phyloP scores from a whole-genome alignment of 2,888 invertebrate species.

The Epinotia demarniana region DNA sequence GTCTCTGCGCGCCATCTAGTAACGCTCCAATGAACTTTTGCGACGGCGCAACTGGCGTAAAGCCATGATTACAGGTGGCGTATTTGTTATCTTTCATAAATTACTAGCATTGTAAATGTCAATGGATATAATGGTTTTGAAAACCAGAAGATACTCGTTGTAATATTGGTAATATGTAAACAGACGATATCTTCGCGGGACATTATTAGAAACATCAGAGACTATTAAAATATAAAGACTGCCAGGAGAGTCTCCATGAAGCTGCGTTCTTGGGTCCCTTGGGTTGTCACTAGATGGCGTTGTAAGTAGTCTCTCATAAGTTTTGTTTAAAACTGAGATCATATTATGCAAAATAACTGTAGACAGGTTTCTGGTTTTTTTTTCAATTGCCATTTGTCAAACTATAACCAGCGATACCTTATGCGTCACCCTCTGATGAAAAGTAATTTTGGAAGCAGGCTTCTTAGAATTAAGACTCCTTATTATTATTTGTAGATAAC shows the following conservation, averaged over 20 bases:
- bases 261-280: not conserved
- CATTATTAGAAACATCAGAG: too few relatives aligned
- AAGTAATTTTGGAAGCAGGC: not conserved
- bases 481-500: not conserved
- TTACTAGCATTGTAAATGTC: too few relatives aligned
- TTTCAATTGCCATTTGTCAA: too few relatives aligned
- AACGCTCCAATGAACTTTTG: not conserved
- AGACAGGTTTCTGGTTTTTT: too few relatives aligned
- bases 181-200: too few relatives aligned
- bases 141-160: too few relatives aligned
- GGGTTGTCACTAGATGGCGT: not conserved
- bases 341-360: too few relatives aligned
- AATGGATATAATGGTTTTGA: too few relatives aligned
- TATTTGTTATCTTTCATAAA: not conserved
- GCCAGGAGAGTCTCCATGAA: not conserved
- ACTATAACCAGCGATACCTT: too few relatives aligned
- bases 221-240: not conserved
- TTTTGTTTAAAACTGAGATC: too few relatives aligned
- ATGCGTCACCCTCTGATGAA: too few relatives aligned
- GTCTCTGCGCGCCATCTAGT: conserved; percentile 5
- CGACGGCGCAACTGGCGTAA: not conserved
- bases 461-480: not conserved
- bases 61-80: conserved; percentile 9
- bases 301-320: not conserved
- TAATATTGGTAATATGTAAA: too few relatives aligned